Percentiles rank a stretch among this genome's conserved stretches.
These are phyloP conservation scores for Sitta carolinensis DNA, from an alignment of 2,797 vertebrate species.

Conservation along the genomic window DNA sequence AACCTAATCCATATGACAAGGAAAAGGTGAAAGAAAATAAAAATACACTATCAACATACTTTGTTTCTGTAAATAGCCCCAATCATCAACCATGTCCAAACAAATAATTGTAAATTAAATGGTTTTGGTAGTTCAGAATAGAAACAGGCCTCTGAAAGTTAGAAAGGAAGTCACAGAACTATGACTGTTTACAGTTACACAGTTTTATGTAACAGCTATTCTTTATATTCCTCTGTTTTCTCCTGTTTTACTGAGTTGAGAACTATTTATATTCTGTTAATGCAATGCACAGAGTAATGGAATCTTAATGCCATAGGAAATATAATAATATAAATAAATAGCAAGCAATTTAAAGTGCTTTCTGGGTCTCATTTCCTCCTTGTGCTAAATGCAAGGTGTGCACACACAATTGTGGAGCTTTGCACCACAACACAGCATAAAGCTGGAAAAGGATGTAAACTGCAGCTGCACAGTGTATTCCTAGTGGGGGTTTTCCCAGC, in stretches of 20 bases:
- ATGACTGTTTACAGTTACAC: not conserved
- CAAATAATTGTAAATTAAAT: not conserved
- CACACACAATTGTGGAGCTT: rapidly evolving
- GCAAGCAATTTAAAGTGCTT: not conserved
- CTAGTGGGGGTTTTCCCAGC: not conserved
- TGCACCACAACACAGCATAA: not conserved
- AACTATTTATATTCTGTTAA: not conserved
- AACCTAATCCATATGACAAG: not conserved
- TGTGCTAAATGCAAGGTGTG: not conserved
- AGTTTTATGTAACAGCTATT: not conserved
- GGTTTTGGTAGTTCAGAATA: not conserved
- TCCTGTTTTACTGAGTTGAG: not conserved
- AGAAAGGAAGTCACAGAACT: not conserved
- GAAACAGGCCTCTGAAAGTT: not conserved
- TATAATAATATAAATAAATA: not conserved
- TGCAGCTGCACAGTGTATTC: not conserved
- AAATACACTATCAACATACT: not conserved
- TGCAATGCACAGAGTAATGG: not conserved
- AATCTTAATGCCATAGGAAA: not conserved
- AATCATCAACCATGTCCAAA: not conserved
- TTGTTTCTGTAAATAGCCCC: not conserved
- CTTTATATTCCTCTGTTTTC: not conserved
- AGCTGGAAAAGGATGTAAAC: not conserved
- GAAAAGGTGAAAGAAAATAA: not conserved
- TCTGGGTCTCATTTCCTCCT: not conserved